A percentile compares a stretch with the other conserved stretches of the same genome.
Evolutionary conservation across 1,140 invertebrate species (phyloP).

Genomic region (Penaeus japonicus): DNA sequence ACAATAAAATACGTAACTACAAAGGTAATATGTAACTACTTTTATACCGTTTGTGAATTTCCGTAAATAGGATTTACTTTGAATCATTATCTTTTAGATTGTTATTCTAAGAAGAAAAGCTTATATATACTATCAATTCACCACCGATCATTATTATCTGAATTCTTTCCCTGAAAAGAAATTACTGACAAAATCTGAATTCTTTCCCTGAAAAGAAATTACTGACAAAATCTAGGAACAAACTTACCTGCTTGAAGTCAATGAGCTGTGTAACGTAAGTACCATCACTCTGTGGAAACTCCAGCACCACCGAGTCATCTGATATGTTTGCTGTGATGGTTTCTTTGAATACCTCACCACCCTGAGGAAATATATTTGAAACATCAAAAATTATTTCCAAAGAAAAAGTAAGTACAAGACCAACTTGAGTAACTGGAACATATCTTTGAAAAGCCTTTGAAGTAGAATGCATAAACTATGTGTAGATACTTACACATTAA

Average conservation of each 20-base stretch:
- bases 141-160: too few relatives aligned
- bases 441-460: neutral
- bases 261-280: constrained; percentile 90
- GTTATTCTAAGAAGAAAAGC: too few relatives aligned
- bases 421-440: neutral
- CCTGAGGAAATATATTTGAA: constrained; percentile 69
- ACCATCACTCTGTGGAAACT: constrained; percentile 89
- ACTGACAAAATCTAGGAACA: constrained; percentile 9
- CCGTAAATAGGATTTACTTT: too few relatives aligned
- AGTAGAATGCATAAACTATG: too few relatives aligned
- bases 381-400: neutral
- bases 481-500: too few relatives aligned
- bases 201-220: constrained; percentile 22
- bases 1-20: too few relatives aligned
- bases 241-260: constrained; percentile 90
- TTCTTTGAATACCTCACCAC: constrained; percentile 91
- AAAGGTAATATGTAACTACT: too few relatives aligned
- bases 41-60: too few relatives aligned
- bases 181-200: too few relatives aligned
- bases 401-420: neutral
- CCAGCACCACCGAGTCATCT: constrained; percentile 86
- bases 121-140: too few relatives aligned
- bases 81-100: too few relatives aligned
- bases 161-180: too few relatives aligned
- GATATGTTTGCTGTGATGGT: constrained; percentile 88